These are phyloP conservation scores for Anguilla megastoma DNA, from an alignment of 2,797 vertebrate genomes.

Conservation along the genomic window DNA sequence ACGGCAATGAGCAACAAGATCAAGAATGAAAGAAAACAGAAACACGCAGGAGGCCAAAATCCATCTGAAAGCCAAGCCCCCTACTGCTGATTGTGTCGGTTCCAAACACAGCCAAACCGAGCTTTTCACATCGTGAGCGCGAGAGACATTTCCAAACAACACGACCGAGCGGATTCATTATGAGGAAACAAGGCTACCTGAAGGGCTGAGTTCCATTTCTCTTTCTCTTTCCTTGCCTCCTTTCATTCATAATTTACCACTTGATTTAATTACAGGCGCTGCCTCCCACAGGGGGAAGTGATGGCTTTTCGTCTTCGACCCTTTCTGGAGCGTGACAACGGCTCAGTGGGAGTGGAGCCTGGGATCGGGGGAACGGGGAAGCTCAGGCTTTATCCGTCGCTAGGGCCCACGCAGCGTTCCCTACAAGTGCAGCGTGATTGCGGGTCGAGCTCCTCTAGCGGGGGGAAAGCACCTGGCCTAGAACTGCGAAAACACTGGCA, in stretches of 20 bases:
- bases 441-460: neutral
- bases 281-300: conserved; percentile 7
- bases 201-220: neutral
- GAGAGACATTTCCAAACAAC: conserved; percentile 9
- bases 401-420: conserved; percentile 20
- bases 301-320: conserved; percentile 17
- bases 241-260: conserved; percentile 25
- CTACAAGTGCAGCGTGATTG: neutral
- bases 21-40: conserved; percentile 11
- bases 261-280: neutral
- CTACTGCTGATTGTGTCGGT: neutral
- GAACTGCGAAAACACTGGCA: neutral
- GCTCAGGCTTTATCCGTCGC: neutral
- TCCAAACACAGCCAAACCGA: neutral
- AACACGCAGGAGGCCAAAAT: neutral
- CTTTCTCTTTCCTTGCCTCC: neutral
- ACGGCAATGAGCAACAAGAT: conserved; percentile 19
- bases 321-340: neutral
- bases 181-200: neutral
- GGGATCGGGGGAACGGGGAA: neutral
- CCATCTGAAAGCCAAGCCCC: neutral
- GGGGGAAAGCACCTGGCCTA: neutral
- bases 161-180: neutral
- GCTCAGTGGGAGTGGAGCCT: neutral
- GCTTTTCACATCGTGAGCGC: neutral